A percentile compares a stretch with the other conserved stretches of the same genome.
phyloP scores from a whole-genome alignment of 2,113 vertebrate species.

The Pygoscelis antarcticus region DNA sequence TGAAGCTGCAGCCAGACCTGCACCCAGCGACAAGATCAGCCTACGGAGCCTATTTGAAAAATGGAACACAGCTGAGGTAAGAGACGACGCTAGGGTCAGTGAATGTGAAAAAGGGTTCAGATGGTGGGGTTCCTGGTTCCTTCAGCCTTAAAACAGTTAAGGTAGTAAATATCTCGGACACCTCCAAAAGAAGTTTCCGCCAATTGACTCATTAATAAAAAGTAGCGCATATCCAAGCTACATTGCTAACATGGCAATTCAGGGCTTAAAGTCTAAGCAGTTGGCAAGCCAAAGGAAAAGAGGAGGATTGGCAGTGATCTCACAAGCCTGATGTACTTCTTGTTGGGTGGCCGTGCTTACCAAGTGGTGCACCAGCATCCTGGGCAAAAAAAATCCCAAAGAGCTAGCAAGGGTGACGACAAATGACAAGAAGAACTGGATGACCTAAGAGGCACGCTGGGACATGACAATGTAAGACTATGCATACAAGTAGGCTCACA shows the following conservation, averaged over 20 bases:
- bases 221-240: not conserved
- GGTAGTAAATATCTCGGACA: not conserved
- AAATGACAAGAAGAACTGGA: not conserved
- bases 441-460: not conserved
- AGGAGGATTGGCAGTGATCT: not conserved
- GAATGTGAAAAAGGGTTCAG: not conserved
- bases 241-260: not conserved
- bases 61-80: not conserved
- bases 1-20: not conserved
- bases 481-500: not conserved
- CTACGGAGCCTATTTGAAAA: not conserved
- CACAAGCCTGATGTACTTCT: not conserved
- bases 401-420: not conserved
- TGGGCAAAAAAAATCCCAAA: not conserved
- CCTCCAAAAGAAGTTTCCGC: not conserved
- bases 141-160: not conserved
- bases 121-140: accelerated
- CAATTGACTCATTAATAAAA: not conserved
- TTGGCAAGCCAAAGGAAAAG: not conserved
- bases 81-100: not conserved
- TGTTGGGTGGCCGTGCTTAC: not conserved
- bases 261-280: not conserved
- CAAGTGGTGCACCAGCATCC: not conserved
- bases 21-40: not conserved
- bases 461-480: not conserved